These are phyloP conservation scores for Crocuta crocuta DNA, from an alignment of 2,113 vertebrate genomes.

Conservation along the genomic window DNA sequence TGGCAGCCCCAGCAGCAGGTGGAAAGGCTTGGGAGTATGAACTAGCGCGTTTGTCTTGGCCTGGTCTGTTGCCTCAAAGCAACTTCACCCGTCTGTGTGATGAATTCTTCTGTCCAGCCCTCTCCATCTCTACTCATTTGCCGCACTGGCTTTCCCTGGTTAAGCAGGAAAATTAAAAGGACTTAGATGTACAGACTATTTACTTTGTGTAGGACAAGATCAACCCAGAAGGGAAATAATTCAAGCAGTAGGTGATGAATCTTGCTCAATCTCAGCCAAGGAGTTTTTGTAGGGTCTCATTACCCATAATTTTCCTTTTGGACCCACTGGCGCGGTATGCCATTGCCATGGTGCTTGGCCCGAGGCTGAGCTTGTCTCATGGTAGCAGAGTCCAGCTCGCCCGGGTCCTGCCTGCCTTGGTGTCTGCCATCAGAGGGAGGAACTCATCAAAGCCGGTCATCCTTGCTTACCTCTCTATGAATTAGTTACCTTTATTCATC, in stretches of 20 bases:
- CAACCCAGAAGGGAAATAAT: neutral
- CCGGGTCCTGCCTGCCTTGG: no score
- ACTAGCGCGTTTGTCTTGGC: no score
- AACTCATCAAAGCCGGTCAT: neutral
- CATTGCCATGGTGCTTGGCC: neutral
- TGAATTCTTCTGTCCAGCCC: neutral
- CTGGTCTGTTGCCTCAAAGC: neutral
- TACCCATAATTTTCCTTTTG: neutral
- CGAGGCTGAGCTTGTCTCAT: neutral
- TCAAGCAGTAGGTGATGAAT: neutral
- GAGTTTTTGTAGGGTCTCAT: neutral
- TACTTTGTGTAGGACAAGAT: neutral
- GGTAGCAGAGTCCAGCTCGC: neutral
- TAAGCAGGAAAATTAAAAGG: slow-evolving; percentile 31
- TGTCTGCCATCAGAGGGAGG: neutral
- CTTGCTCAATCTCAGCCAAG: neutral
- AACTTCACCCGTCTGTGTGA: neutral
- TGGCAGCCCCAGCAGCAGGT: neutral
- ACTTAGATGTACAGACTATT: neutral
- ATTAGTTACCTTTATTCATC: neutral
- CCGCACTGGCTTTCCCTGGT: neutral
- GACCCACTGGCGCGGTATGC: rapidly evolving
- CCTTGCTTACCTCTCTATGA: neutral
- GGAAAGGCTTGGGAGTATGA: neutral
- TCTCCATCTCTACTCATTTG: neutral